Evolutionary conservation across 1,140 invertebrate genomes (phyloP), one percentile per base, ranked within the genome.

Genomic region (Ceratosolen solmsi): DNA sequence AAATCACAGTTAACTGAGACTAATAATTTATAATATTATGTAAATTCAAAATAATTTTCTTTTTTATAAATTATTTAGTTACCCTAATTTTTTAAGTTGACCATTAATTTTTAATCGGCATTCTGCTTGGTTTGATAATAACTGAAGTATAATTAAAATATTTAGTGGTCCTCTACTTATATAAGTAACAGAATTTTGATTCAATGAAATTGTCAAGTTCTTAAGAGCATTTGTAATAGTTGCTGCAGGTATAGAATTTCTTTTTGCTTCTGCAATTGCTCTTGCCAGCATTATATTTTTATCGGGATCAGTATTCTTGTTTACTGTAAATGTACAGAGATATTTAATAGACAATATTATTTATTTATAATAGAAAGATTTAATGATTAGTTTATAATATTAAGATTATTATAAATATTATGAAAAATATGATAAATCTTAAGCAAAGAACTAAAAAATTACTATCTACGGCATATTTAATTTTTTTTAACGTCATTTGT

Each of bases 201-300:
- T 85, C 54, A 92, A 90, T 20, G 85, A 63, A 17, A 84, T 87
- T 76, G 92, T 86, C 22, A 92, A 87, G 86, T 89, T 93, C 85
- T 94, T 93, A 0, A 96, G 85, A 22, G 91, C 89, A 87, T 87
- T 92, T 82, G 94, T 93, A 79, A 95, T 92, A 0, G 93, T 92
- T 2, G 93, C 88, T 22, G 84, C 72, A 3, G 94, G 94, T 92
- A 96, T 93, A 84, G 93, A 94, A 25, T 89, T 89, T 73, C 93
- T 93, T 80, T 92, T 92, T 2, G 94, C 94, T 85, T 93, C 88
- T 33, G 94, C 93, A 56, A 96, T 91, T 30, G 93, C 83, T 70
- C 92, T 90, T 13, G 91, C 88, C 30, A 96, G 86, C 79, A 91
- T 92, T 2, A 84, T 20, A 88, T 95, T 95, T 3, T 91, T 22